These are phyloP conservation scores for Oscheius myriophilus DNA, from an alignment of 2,888 invertebrate genomes.

Conservation along the genomic window DNA sequence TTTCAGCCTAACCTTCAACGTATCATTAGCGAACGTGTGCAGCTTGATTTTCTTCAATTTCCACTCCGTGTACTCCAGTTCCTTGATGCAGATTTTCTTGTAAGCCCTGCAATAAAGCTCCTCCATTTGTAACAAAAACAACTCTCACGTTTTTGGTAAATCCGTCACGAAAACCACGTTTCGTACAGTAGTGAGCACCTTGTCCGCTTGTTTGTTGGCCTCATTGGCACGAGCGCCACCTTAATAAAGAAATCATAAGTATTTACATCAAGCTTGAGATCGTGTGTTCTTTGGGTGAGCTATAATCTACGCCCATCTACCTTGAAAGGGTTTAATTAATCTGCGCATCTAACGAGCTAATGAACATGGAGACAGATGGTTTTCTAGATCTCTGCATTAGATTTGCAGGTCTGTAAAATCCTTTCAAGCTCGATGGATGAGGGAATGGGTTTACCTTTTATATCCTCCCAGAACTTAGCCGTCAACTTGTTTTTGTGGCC, in stretches of 20 bases:
- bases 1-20: neutral
- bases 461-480: neutral
- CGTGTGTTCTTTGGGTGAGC: too few relatives aligned
- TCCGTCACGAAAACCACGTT: neutral
- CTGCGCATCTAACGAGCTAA: too few relatives aligned
- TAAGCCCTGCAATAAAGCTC: neutral
- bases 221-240: too few relatives aligned
- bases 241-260: neutral
- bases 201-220: neutral
- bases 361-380: too few relatives aligned
- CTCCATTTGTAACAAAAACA: neutral
- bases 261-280: too few relatives aligned
- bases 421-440: too few relatives aligned
- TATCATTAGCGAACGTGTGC: neutral
- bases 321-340: too few relatives aligned
- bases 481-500: conserved; percentile 1
- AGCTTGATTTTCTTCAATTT: neutral
- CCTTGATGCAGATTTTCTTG: neutral
- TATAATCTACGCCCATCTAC: too few relatives aligned
- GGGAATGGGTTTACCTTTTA: too few relatives aligned
- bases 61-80: neutral
- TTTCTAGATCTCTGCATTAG: too few relatives aligned
- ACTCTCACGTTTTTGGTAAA: neutral
- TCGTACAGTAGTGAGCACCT: neutral
- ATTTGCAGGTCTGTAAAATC: too few relatives aligned